A percentile compares a stretch with the other conserved stretches of the same genome.
Evolutionary conservation across 1,140 invertebrate species (phyloP).

Genomic region (Cardiocondyla obscurior): DNA sequence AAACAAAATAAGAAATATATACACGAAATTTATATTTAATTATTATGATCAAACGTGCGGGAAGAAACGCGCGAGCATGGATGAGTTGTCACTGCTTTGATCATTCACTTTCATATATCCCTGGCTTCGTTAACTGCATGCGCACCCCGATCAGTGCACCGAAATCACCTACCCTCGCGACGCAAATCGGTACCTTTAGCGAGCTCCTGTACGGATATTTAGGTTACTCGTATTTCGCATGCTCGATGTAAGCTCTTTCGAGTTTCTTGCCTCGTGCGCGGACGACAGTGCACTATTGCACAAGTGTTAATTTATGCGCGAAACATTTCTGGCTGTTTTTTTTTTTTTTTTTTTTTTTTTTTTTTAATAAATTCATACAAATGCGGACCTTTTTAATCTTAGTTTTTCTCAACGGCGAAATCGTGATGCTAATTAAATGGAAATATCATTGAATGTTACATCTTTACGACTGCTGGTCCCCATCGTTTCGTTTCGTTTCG

Average conservation of each 20-base stretch:
- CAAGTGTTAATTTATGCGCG: conserved; percentile 9
- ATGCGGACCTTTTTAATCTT: background rate
- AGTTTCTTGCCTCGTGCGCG: background rate
- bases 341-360: no score
- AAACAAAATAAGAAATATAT: background rate
- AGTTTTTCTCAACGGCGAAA: background rate
- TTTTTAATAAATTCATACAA: background rate
- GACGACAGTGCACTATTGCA: background rate
- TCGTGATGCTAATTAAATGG: background rate
- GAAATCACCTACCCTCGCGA: background rate
- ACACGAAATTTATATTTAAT: background rate
- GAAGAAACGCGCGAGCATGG: conserved; percentile 10
- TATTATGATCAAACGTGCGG: background rate
- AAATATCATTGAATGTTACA: conserved; percentile 63
- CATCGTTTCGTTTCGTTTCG: conserved; percentile 78
- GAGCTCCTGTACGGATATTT: conserved; percentile 13
- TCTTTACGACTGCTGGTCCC: conserved; percentile 83
- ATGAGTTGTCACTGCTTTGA: conserved; percentile 52
- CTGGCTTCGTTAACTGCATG: conserved; percentile 57
- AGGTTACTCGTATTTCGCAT: conserved; percentile 38
- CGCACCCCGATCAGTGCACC: conserved; percentile 23
- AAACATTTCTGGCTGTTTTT: background rate
- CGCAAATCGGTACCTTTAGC: conserved; percentile 19
- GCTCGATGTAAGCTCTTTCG: background rate
- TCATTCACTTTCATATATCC: conserved; percentile 58